Evolutionary conservation across 2,888 invertebrate genomes (phyloP), one percentile per base, ranked within the genome.

Genomic region (Lasioglossum vierecki): DNA sequence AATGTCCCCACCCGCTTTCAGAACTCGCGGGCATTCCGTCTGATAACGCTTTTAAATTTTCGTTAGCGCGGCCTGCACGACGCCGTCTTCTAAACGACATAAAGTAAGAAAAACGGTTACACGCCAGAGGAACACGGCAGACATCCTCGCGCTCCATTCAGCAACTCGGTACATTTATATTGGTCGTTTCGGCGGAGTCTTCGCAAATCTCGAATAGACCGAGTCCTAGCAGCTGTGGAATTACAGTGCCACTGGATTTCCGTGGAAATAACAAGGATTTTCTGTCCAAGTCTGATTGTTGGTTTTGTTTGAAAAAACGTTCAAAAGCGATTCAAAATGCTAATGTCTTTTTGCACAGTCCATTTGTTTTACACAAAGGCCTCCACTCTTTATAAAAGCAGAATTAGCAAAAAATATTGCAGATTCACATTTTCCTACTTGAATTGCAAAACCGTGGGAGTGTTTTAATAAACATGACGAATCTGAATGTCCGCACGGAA

Each of bases 11-110:
- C 35, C 73, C 85, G 63, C 49, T 57, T 76, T 80, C 80, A 76
- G 79, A 75, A 88, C 68, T 80, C 85, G 78, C 73, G 74, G 46
- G 74, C 75, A 75, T 82, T 77, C 53, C 72, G 84, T 84, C 81
- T 89, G 88, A 88, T 91, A 90, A 90, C 81, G 84, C 88, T 79
- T 82, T 87, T 91, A 91, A 89, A 89, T 89, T 91, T 91, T 87
- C 91, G 88, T 88, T 91, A 88, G 80, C 80, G 76, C 44, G 18
- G 73, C 22, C 73, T 57, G 76, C 74, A 76, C 78, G 60, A 53
- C 76, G 53, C 63, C 41, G 41, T 73, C 53, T 63, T 74, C 79
- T 91, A 88, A 89, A 89, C 84, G 88, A 87, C 85, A 88, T 82
- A 87, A 90, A 90, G 89, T 87, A 90, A 89, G 90, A 90, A 83